A percentile compares a stretch with the other conserved stretches of the same genome.
These are phyloP conservation scores for Holothuria leucospilota DNA, from an alignment of 53 echinoderm and acorn worm species.

Conservation along the genomic window DNA sequence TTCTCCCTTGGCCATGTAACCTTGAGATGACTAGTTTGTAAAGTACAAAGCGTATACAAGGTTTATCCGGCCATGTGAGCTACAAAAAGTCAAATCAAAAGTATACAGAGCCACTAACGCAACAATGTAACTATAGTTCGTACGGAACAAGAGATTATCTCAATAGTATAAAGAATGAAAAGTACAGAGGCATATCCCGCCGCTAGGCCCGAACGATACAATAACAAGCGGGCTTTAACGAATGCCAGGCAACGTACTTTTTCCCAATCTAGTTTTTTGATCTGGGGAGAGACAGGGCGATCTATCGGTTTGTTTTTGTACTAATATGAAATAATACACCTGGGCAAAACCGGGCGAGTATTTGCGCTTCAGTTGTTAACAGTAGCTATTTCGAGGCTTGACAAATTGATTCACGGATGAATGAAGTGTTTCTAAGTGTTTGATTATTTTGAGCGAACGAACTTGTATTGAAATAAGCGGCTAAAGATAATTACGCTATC, in stretches of 20 bases:
- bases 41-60: too few relatives aligned
- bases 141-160: too few relatives aligned
- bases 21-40: too few relatives aligned
- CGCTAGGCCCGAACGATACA: constrained; percentile 38
- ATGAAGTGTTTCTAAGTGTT: background rate
- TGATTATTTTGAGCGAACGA: background rate
- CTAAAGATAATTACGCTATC: too few relatives aligned
- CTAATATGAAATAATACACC: constrained; percentile 36
- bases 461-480: too few relatives aligned
- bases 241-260: constrained; percentile 40
- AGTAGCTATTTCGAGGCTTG: constrained; percentile 17
- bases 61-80: too few relatives aligned
- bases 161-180: background rate
- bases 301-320: constrained; percentile 5
- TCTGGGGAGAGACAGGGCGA: background rate
- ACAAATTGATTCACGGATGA: constrained; percentile 16
- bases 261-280: constrained; percentile 2
- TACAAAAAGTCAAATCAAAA: too few relatives aligned
- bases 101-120: too few relatives aligned
- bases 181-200: constrained; percentile 34
- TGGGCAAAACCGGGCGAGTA: constrained; percentile 14
- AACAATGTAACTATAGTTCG: too few relatives aligned
- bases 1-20: too few relatives aligned
- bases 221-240: constrained; percentile 19
- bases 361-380: constrained; percentile 24